Conservation (phyloP, 92 coral and sea anemone species). For the Epizoanthus ramosus region DNA sequence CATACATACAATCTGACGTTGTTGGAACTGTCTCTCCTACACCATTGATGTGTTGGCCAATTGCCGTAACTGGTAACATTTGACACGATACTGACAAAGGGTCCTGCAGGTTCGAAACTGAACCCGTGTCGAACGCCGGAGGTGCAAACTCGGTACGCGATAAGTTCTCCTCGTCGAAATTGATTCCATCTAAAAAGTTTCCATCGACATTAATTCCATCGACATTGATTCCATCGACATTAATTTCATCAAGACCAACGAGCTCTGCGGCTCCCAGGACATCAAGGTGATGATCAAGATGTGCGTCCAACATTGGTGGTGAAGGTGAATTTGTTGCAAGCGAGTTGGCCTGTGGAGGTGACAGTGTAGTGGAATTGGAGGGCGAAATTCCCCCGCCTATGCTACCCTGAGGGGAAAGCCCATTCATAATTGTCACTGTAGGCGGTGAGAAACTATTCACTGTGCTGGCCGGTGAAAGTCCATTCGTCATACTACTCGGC, state of each 20-base stretch:
- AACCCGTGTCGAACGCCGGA: conserved; percentile 10
- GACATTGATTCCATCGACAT: conserved; percentile 57
- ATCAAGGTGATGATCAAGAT: conserved; percentile 64
- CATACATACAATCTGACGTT: conserved; percentile 82
- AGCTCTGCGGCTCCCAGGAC: conserved; percentile 36
- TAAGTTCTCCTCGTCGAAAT: conserved; percentile 25
- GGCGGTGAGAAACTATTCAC: conserved; percentile 90
- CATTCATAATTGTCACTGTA: conserved; percentile 62
- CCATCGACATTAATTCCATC: conserved; percentile 15
- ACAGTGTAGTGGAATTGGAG: conserved; percentile 90
- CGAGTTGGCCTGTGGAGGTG: conserved; percentile 78
- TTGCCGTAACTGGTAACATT: conserved; percentile 60
- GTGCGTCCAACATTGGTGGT: conserved; percentile 70
- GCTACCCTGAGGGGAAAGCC: conserved; percentile 87
- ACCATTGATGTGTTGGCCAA: conserved; percentile 54
- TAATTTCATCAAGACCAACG: conserved; percentile 48
- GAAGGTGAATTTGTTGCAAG: conserved; percentile 84
- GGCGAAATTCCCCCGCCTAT: conserved; percentile 88
- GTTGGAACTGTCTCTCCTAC: conserved; percentile 45
- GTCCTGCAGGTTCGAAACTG: conserved; percentile 46
- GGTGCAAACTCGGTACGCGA: conserved; percentile 25
- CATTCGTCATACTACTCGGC: conserved; percentile 51
- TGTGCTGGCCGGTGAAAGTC: conserved; percentile 69
- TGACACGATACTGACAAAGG: conserved; percentile 61
- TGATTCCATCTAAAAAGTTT: conserved; percentile 14